Base-by-base conservation (phyloP, 2,797 vertebrate species). In the Chromobotia macracanthus region DNA sequence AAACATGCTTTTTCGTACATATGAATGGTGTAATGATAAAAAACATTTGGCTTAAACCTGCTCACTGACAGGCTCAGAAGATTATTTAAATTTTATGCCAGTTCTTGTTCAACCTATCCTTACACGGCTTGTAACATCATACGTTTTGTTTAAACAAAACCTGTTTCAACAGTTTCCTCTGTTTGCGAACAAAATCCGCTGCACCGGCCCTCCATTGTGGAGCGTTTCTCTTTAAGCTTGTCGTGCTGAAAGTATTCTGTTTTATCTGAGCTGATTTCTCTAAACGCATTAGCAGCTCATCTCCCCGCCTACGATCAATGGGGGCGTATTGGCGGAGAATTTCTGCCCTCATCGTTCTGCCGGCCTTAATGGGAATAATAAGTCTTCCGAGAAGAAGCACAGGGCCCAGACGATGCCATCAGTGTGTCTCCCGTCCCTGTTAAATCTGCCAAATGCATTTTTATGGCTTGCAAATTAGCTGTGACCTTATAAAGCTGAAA, bases 321-420 rank as follows among this genome's bases (percentile, higher is more conserved):
- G 66, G 79, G 50, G 81, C 74, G 65, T 75, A 83, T 72, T 80
- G 72, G 72, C 48, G 9, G 76, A 64, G 23, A 71, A 66, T 28
- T 55, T 55, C 69, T 72, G 60, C 68, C 73, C 69, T 64, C 61
- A 1, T 66, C 56, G 70, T 87, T 84, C 85, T 85, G 86, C 80
- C 83, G 75, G 85, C 80, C 83, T 89, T 91, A 92, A 93, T 91
- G 87, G 90, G 87, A 84, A 87, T 91, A 90, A 92, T 93, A 93
- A 90, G 85, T 92, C 92, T 91, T 89, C 82, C 61, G 3, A 88
- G 88, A 88, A 91, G 89, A 89, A 92, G 90, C 89, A 85, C 63
- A 81, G 86, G 87, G 89, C 89, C 88, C 85, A 84, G 85, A 87
- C 87, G 87, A 90, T 91, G 90, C 90, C 89, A 92, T 89, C 87